Evolutionary conservation across 2,797 vertebrate genomes (phyloP).

Genomic region (Cynodonichthys magdalenae): DNA sequence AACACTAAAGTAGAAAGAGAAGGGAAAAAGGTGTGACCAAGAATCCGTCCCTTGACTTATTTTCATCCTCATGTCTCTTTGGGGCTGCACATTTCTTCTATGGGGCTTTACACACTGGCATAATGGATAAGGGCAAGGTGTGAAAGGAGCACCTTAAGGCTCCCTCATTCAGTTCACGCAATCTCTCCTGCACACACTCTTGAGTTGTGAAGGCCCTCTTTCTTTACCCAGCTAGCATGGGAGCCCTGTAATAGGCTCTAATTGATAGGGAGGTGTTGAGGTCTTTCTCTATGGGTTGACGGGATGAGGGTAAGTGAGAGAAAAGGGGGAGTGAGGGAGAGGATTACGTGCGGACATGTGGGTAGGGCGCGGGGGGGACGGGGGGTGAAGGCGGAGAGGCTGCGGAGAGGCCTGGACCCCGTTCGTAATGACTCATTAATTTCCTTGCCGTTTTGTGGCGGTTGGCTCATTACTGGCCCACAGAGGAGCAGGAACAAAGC

Average conservation of each 20-base stretch:
- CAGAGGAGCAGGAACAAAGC: constrained; percentile 93
- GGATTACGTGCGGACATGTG: constrained; percentile 70
- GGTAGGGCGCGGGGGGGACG: too few species aligned
- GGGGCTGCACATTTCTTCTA: constrained; percentile 67
- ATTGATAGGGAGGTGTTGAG: constrained; percentile 98
- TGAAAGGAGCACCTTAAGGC: constrained; percentile 83
- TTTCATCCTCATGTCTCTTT: constrained; percentile 72
- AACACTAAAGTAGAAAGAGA: constrained; percentile 55
- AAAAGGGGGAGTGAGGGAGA: constrained; percentile 33
- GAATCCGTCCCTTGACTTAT: constrained; percentile 75
- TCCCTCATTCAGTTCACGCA: constrained; percentile 76
- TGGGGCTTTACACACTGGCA: constrained; percentile 72
- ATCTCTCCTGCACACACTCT: constrained; percentile 85
- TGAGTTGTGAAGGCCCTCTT: constrained; percentile 91
- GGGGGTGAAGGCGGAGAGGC: constrained; percentile 78
- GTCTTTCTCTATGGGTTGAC: constrained; percentile 91
- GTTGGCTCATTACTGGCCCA: constrained; percentile 97
- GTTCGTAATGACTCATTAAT: constrained; percentile 98
- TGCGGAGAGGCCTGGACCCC: constrained; percentile 89
- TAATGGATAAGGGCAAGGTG: constrained; percentile 80
- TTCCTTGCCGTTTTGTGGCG: constrained; percentile 95
- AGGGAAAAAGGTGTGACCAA: constrained; percentile 73
- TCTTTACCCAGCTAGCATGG: constrained; percentile 89
- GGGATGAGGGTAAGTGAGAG: constrained; percentile 69
- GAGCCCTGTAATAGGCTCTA: constrained; percentile 97